Percentiles rank a stretch among this genome's conserved stretches.
Conservation (phyloP, 2,797 vertebrate species). For the Argya squamiceps region DNA sequence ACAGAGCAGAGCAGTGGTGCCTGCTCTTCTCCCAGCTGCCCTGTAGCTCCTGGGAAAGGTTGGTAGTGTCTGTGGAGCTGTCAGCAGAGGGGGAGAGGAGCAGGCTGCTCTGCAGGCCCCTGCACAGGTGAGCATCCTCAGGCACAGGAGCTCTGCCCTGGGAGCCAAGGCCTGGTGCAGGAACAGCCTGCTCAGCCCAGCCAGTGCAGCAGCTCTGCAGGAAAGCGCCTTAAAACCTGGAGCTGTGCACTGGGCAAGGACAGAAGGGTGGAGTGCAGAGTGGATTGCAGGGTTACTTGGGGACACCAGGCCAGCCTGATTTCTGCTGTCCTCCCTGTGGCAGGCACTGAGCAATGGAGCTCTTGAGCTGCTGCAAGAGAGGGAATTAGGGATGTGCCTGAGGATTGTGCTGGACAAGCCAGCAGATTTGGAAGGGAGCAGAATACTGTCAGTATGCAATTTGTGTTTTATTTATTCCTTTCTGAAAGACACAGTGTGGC, state of each 20-base stretch:
- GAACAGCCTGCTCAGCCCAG: not conserved
- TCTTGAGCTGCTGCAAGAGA: not conserved
- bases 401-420: not conserved
- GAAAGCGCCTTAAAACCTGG: not conserved
- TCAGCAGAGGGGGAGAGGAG: not conserved
- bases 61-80: accelerated
- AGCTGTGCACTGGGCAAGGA: not conserved
- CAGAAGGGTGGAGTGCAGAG: not conserved
- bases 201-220: not conserved
- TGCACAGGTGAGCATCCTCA: not conserved
- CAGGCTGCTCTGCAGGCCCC: not conserved
- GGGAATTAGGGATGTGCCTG: not conserved
- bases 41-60: not conserved
- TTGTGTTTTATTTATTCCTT: conserved; percentile 16
- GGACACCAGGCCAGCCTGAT: not conserved
- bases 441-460: conserved; percentile 4
- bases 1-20: not conserved
- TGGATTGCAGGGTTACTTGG: not conserved
- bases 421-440: not conserved
- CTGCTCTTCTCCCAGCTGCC: not conserved
- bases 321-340: not conserved
- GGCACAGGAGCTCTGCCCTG: not conserved
- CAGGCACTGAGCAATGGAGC: not conserved
- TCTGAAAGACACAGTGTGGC: not conserved
- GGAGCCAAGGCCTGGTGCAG: accelerated